Percentiles rank a stretch among this genome's conserved stretches.
Conservation (phyloP, 2,888 invertebrate species). For the Synanthedon tipuliformis region DNA sequence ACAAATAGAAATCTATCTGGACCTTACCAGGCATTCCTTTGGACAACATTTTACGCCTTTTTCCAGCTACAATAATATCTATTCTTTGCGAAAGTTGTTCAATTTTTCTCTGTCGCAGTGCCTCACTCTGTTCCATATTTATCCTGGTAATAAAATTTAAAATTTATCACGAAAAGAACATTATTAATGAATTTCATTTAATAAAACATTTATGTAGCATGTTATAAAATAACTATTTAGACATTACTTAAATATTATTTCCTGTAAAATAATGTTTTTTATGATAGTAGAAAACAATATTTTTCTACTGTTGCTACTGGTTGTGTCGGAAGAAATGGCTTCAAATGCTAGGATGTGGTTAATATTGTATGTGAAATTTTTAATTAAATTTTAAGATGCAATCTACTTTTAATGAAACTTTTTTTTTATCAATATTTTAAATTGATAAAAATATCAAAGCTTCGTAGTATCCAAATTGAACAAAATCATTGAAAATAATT, state of each 20-base stretch:
- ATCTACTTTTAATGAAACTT: no score
- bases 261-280: not conserved
- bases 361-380: no score
- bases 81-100: constrained; percentile 74
- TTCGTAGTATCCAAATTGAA: no score
- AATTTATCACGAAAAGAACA: constrained; percentile 2
- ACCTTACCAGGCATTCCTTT: constrained; percentile 37
- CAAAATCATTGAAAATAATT: no score
- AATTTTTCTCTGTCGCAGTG: constrained; percentile 69
- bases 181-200: not conserved
- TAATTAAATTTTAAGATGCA: no score
- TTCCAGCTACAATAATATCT: constrained; percentile 82
- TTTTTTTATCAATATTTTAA: no score
- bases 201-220: not conserved
- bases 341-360: no score
- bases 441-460: no score
- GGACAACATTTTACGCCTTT: constrained; percentile 74
- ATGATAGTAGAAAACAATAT: not conserved
- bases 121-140: constrained; percentile 49
- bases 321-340: no score
- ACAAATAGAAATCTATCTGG: not conserved
- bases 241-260: not conserved
- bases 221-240: not conserved
- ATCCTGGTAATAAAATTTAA: constrained; percentile 20
- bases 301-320: no score